These are phyloP conservation scores for Phoxinus dragarum DNA, from an alignment of 2,797 vertebrate species.

Conservation along the genomic window DNA sequence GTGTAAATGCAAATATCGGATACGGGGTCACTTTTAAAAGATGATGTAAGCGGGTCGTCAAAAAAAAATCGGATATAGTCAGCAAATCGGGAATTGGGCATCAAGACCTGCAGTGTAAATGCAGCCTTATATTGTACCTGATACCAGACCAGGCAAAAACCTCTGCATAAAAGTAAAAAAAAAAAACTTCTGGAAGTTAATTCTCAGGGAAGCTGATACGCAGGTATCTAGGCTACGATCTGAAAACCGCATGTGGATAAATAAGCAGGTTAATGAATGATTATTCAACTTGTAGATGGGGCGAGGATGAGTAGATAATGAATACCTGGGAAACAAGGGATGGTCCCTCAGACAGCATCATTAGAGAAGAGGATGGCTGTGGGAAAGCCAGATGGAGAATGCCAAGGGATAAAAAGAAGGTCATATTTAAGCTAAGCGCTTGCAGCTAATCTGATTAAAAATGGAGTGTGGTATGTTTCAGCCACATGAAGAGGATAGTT, in stretches of 20 bases:
- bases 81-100: no score
- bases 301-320: slow-evolving; percentile 46
- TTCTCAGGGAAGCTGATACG: slow-evolving; percentile 3
- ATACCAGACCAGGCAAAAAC: background rate
- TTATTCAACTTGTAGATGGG: slow-evolving; percentile 49
- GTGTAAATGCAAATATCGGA: no score
- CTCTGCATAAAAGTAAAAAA: background rate
- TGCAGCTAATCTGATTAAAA: slow-evolving; percentile 1
- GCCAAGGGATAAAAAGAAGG: slow-evolving; percentile 28
- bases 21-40: no score
- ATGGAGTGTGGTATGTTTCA: background rate
- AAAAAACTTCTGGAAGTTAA: background rate
- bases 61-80: no score
- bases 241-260: slow-evolving; percentile 56
- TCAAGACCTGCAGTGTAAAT: no score
- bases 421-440: slow-evolving; percentile 36
- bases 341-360: slow-evolving; percentile 40
- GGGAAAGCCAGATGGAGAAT: slow-evolving; percentile 37
- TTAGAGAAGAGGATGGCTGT: slow-evolving; percentile 40
- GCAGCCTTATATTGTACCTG: background rate
- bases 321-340: slow-evolving; percentile 47
- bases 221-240: slow-evolving; percentile 43
- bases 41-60: no score
- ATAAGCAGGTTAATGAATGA: slow-evolving; percentile 58
- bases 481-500: background rate